Evolutionary conservation across 1,140 invertebrate genomes (phyloP), one percentile per base, ranked within the genome.

Genomic region (Macrotrachela quadricornifera): DNA sequence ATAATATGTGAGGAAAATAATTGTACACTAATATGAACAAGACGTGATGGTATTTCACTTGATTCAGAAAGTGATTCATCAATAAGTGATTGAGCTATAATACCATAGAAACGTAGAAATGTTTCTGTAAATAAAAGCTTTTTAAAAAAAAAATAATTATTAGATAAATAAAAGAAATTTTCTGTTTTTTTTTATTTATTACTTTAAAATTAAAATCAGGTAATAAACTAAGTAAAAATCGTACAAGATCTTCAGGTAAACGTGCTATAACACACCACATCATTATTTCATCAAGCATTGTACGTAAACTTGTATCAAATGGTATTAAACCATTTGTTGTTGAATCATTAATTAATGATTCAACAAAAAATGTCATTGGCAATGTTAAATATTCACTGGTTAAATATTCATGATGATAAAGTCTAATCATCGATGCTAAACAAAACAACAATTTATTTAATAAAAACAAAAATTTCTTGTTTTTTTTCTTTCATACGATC

Each of bases 241-340:
- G 94, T 12, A 94, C 86, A 40, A 95, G 76, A 62, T 90, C 91
- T 69, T 94, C 85, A 3, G 88, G 88, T 72, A 95, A 96, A 70
- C 95, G 87, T 70, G 83, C 91, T 64, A 85, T 85, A 21, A 94
- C 85, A 16, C 85, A 91, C 88, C 90, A 95, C 72, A 95, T 95
- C 57, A 95, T 82, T 50, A 95, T 76, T 72, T 95, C 88, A 67
- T 94, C 87, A 16, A 95, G 73, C 59, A 95, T 80, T 0, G 82
- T 90, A 46, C 76, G 78, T 30, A 30, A 4, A 30, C 21, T 30
- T 4, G 21, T 30, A 30, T 30, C 21, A 30, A 30, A 30, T 30
- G 21, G 21, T 30, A 30, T 30, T 30, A 30, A 30, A 30, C 3
- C 8, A 30, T 30, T 8, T 30, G 21, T 4, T 30, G 21, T 30